These are phyloP conservation scores for Ceratoteleas bidentatus DNA, from an alignment of 1,140 invertebrate genomes.

Conservation along the genomic window DNA sequence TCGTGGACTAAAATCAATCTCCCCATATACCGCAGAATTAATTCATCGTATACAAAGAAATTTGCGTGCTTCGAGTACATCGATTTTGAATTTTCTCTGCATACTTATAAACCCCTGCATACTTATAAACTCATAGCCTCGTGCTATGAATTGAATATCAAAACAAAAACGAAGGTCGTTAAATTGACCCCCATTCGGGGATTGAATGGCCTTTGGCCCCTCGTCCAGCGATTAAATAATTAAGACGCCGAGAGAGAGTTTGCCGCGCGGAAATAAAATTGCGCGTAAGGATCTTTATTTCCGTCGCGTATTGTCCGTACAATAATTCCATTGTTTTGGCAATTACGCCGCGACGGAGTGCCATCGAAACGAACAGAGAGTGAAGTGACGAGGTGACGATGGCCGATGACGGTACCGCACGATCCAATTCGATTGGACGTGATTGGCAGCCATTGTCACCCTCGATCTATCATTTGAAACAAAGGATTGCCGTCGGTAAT, in stretches of 20 bases:
- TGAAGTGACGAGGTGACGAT: slow-evolving; percentile 52
- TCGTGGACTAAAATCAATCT: too few species aligned
- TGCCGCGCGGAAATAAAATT: slow-evolving; percentile 25
- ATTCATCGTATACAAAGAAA: too few species aligned
- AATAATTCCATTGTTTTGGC: slow-evolving; percentile 65
- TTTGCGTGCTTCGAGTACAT: too few species aligned
- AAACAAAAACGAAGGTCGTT: slow-evolving; percentile 25
- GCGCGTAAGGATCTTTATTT: slow-evolving; percentile 49
- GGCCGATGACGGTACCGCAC: slow-evolving; percentile 53
- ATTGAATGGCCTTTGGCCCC: slow-evolving; percentile 10
- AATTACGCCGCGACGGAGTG: slow-evolving; percentile 58
- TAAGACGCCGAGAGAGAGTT: slow-evolving; percentile 28
- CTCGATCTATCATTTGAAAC: slow-evolving; percentile 67
- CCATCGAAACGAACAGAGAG: slow-evolving; percentile 35
- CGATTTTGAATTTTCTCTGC: too few species aligned
- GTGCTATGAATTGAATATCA: too few species aligned
- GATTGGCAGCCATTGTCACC: slow-evolving; percentile 71
- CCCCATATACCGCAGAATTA: too few species aligned
- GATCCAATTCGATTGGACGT: slow-evolving; percentile 65
- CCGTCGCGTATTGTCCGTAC: slow-evolving; percentile 31
- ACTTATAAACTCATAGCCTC: too few species aligned
- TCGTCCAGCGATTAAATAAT: slow-evolving; percentile 16
- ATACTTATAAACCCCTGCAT: too few species aligned
- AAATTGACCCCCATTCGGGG: slow-evolving; percentile 15
- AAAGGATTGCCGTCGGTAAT: slow-evolving; percentile 56